These are phyloP conservation scores for Macrotis lagotis DNA, from an alignment of 2,113 vertebrate species.

Conservation along the genomic window DNA sequence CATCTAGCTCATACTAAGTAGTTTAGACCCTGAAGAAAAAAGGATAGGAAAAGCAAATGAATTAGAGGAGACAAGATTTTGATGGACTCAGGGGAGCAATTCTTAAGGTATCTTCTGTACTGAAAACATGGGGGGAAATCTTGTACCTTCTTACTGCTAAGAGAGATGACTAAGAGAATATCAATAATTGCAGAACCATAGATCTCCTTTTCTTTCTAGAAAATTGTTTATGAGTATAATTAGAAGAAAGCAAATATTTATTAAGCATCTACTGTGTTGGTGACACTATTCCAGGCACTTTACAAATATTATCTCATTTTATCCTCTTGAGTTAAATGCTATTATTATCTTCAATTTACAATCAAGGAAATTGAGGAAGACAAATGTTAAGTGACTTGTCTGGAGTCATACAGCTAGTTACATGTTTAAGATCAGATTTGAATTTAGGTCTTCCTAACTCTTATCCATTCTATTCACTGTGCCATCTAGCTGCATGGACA, in stretches of 20 bases:
- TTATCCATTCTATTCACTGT: not conserved
- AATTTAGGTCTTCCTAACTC: not conserved
- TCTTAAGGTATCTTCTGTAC: not conserved
- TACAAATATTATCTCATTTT: not conserved
- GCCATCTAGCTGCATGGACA: not conserved
- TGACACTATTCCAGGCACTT: too few relatives aligned
- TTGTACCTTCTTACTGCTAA: not conserved
- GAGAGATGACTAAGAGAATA: not conserved
- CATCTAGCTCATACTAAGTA: not conserved
- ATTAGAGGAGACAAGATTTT: not conserved
- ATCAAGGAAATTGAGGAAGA: not conserved
- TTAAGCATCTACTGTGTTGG: not conserved
- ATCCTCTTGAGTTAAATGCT: not conserved
- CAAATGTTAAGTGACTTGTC: not conserved
- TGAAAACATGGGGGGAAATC: not conserved
- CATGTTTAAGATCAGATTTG: not conserved
- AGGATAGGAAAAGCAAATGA: not conserved
- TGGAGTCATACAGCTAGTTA: not conserved
- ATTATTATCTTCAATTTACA: not conserved
- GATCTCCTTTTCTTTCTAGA: not conserved
- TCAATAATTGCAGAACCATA: not conserved
- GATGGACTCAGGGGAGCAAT: not conserved
- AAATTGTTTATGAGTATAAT: not conserved
- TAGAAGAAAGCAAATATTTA: not conserved
- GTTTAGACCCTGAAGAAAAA: not conserved